Evolutionary conservation across 30 jellyfish, hydroid and myxozoan genomes (phyloP), one percentile per base, ranked within the genome.

Genomic region (Aurelia aurita complex sp. Pacific): DNA sequence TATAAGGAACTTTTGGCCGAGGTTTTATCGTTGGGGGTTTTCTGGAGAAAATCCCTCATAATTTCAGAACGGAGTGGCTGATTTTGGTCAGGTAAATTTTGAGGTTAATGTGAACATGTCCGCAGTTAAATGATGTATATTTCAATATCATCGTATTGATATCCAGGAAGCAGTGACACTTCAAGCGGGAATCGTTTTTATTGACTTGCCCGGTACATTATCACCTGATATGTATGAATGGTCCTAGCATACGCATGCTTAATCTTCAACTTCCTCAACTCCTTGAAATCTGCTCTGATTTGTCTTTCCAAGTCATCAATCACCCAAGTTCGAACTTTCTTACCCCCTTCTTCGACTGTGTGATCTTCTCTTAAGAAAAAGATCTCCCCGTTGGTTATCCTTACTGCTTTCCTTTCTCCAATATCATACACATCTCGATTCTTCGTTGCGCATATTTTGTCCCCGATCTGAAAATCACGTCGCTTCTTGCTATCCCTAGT

Each of bases 191-290:
- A 38, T 38, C 29, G 29, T 23, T 23, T 23, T 23, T 23, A 23
- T 23, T 23, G 29, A 23, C 29, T 23, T 23, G 29, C 29, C 29
- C 29, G 29, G 29, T 23, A 59, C 6, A 61, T 23, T 15, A 61
- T 17, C 14, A 61, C 70, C 70, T 61, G 70, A 36, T 74, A 74
- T 4, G 83, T 74, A 74, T 74, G 83, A 4, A 74, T 74, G 10
- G 83, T 74, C 73, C 83, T 74, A 15, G 83, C 83, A 51, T 74
- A 74, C 12, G 83, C 83, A 51, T 74, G 83, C 60, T 74, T 74
- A 19, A 74, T 46, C 55, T 54, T 74, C n/a, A 74, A 59, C 42
- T 51, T 74, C 35, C 83, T 74, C 53, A 74, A 29, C n/a, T 74
- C 83, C 43, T 74, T 43, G 42, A 14, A 74, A 50, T 51, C 83